phyloP scores from a whole-genome alignment of 2,888 invertebrate species.

The Drosophila tripunctata region DNA sequence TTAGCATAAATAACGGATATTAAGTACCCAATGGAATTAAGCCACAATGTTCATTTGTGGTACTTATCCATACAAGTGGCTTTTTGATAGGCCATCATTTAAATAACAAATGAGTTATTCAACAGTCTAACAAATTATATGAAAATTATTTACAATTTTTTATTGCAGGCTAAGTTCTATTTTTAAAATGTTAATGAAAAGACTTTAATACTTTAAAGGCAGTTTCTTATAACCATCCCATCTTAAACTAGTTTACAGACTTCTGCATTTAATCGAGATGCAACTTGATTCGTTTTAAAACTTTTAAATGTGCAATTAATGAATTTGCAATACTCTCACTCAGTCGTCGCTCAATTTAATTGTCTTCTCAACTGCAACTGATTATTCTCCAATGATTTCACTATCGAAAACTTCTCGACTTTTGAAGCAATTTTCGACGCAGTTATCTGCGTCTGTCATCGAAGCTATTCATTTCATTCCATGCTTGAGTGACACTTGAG shows the following conservation, averaged over 20 bases:
- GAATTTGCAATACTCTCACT: not conserved
- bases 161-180: too few species aligned
- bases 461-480: not conserved
- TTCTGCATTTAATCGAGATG: not conserved
- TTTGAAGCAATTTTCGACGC: not conserved
- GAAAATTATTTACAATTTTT: not conserved
- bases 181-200: too few species aligned
- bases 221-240: too few species aligned
- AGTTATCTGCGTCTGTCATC: conserved; percentile 6
- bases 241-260: not conserved
- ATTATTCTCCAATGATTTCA: conserved; percentile 6
- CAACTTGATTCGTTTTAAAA: not conserved
- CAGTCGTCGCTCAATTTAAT: not conserved
- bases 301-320: not conserved
- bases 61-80: not conserved
- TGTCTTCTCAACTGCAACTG: not conserved
- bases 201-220: too few species aligned
- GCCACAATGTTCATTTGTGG: conserved; percentile 4
- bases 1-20: conserved; percentile 11
- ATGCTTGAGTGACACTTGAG: not conserved
- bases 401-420: not conserved
- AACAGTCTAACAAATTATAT: not conserved
- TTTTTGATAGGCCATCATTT: not conserved
- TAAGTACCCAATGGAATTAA: conserved; percentile 19
- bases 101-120: not conserved